Evolutionary conservation across 2,888 invertebrate species (phyloP).

Genomic region (Eupeodes latifasciatus): DNA sequence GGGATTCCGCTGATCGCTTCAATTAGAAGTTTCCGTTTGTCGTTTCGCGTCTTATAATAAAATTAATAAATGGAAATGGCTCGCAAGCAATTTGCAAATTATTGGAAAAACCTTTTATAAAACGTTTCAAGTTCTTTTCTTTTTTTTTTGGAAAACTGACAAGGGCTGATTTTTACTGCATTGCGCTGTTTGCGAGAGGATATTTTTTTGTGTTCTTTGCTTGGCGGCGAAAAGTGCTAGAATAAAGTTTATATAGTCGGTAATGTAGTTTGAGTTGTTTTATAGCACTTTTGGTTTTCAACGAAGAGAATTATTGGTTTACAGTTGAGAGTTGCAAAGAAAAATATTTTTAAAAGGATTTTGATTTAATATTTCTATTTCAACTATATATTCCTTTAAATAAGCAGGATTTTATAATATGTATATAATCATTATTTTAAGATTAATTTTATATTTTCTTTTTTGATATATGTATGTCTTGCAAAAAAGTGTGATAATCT

Average conservation of each 20-base stretch:
- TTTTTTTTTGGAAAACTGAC: conserved; percentile 55
- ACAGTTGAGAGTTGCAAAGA: not conserved
- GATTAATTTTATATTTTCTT: too few species aligned
- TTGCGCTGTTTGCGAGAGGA: conserved; percentile 71
- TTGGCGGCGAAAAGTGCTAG: conserved; percentile 73
- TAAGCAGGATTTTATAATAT: too few species aligned
- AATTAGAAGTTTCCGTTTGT: not conserved
- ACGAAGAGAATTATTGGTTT: not conserved
- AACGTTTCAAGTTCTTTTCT: conserved; percentile 14
- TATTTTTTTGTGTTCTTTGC: conserved; percentile 55
- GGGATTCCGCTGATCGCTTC: not conserved
- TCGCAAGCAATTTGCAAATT: conserved; percentile 5
- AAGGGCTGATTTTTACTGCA: conserved; percentile 69
- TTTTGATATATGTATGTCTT: too few species aligned
- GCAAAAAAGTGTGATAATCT: too few species aligned
- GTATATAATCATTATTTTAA: too few species aligned
- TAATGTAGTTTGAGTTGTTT: not conserved
- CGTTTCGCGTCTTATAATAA: not conserved
- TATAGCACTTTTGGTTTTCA: conserved; percentile 37
- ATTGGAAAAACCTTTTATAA: conserved; percentile 8
- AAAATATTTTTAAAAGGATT: too few species aligned
- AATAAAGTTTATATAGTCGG: conserved; percentile 35
- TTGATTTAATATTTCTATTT: too few species aligned
- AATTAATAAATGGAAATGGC: not conserved
- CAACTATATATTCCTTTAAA: too few species aligned